These are phyloP conservation scores for Stylophora pistillata DNA, from an alignment of 64 coral and sea anemone species.

Conservation along the genomic window DNA sequence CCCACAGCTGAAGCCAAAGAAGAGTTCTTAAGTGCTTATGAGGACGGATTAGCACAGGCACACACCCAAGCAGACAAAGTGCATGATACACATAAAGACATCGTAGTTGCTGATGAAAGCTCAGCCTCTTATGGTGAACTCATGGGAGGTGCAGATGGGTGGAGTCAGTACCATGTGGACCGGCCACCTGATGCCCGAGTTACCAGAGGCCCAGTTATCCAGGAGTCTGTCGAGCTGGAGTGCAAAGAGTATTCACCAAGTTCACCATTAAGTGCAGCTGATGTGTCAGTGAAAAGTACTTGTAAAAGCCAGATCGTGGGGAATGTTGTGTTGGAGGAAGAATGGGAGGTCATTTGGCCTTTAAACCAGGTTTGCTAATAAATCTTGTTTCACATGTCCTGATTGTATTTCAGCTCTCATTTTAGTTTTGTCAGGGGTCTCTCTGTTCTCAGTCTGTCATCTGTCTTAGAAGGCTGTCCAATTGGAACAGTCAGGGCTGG, in stretches of 20 bases:
- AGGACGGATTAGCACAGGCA: background rate
- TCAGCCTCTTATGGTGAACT: background rate
- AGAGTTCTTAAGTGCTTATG: too few species aligned
- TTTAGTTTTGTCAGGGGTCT: too few species aligned
- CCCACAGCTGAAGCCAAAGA: background rate
- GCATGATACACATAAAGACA: background rate
- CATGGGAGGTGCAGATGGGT: background rate
- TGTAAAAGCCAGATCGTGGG: background rate
- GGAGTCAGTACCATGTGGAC: constrained; percentile 23
- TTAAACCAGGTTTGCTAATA: background rate
- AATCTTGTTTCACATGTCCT: too few species aligned
- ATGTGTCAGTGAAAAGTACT: background rate
- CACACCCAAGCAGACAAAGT: background rate
- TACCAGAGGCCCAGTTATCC: background rate
- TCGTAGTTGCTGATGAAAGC: background rate
- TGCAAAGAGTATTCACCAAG: background rate
- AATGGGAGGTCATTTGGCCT: background rate
- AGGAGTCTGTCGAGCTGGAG: background rate
- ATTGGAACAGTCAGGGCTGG: too few species aligned
- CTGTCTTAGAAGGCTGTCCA: too few species aligned
- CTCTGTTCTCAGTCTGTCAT: too few species aligned
- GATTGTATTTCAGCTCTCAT: too few species aligned
- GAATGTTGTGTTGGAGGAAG: background rate
- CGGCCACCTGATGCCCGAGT: background rate
- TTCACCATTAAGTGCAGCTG: background rate